Evolutionary conservation across 2,113 vertebrate species (phyloP), one percentile per base, ranked within the genome.

Genomic region (Upupa epops): DNA sequence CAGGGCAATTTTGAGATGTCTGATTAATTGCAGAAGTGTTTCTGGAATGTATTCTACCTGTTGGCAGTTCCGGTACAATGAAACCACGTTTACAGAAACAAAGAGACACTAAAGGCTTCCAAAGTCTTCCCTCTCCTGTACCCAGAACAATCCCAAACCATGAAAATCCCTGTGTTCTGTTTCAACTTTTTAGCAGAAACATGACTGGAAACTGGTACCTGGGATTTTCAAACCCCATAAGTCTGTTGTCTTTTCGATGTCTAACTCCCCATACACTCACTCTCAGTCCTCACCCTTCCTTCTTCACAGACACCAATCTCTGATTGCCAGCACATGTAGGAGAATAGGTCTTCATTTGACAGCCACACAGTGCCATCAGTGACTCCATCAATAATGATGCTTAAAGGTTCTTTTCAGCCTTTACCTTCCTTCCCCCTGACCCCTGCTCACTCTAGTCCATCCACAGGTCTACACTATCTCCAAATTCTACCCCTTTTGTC

Each of bases 351-450:
- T 61, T 49, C 51, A 5, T 31, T 37, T 52, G 49, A 40, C 74
- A 49, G 61, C 42, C n/a, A 45, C 2, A 1, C 20, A 31, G 49
- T 54, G 24, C 34, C 1, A 0, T 45, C 28, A 26, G 16, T 32
- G 40, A 42, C 40, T 54, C 52, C 66, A 61, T 13, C n/a, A n/a
- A 25, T 56, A 73, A 65, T 1, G n/a, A 52, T 32, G 46, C 34
- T 59, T 9, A 45, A 36, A 54, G 65, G 25, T 70, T 34, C 70
- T 77, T 64, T 22, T 19, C 13, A 25, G 69, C 48, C 58, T 13
- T 79, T 17, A 48, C 17, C 42, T 63, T 78, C 28, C 66, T 63
- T 60, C 36, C 61, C 42, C 49, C 3, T 66, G 55, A 51, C 4
- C 31, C 31, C 54, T 36, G 56, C 46, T 79, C n/a, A n/a, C 49